Conservation (phyloP, 1,140 invertebrate genomes). For the Zaprionus kolodkinae region DNA sequence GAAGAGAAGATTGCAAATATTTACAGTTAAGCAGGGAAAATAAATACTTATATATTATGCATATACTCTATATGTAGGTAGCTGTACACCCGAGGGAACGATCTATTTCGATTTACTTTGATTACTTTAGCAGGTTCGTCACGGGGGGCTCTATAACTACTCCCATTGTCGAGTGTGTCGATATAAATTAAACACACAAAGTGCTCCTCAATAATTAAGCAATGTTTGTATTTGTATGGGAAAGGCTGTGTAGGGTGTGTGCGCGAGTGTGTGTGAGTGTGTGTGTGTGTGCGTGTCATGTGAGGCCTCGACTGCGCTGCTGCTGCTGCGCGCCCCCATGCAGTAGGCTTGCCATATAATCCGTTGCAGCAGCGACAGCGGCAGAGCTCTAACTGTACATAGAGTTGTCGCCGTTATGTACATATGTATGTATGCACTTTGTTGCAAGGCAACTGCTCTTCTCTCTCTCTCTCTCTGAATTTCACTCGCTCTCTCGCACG, state of each 20-base stretch:
- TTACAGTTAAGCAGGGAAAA: conserved; percentile 43
- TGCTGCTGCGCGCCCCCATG: conserved; percentile 16
- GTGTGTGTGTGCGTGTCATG: conserved; percentile 10
- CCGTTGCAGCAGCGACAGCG: conserved; percentile 32
- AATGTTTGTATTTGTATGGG: conserved; percentile 41
- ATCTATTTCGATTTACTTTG: conserved; percentile 69
- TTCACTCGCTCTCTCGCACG: conserved; percentile 12
- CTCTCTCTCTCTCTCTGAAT: conserved; percentile 8
- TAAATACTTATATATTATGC: conserved; percentile 6
- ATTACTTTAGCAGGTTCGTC: conserved; percentile 58
- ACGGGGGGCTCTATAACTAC: conserved; percentile 24
- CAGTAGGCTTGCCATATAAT: conserved; percentile 45
- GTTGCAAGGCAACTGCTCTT: conserved; percentile 38
- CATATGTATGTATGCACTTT: conserved; percentile 42
- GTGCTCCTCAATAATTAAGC: conserved; percentile 61
- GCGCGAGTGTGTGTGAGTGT: neutral
- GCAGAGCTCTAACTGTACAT: conserved; percentile 40
- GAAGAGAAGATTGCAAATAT: conserved; percentile 49
- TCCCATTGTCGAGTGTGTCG: conserved; percentile 29
- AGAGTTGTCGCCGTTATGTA: conserved; percentile 18
- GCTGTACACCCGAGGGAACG: conserved; percentile 44
- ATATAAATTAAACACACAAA: conserved; percentile 45
- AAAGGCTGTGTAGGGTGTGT: conserved; percentile 24
- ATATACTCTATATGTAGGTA: conserved; percentile 11
- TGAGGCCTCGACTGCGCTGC: neutral